Evolutionary conservation across 2,888 invertebrate species (phyloP).

Genomic region (Spicauda simplicius): DNA sequence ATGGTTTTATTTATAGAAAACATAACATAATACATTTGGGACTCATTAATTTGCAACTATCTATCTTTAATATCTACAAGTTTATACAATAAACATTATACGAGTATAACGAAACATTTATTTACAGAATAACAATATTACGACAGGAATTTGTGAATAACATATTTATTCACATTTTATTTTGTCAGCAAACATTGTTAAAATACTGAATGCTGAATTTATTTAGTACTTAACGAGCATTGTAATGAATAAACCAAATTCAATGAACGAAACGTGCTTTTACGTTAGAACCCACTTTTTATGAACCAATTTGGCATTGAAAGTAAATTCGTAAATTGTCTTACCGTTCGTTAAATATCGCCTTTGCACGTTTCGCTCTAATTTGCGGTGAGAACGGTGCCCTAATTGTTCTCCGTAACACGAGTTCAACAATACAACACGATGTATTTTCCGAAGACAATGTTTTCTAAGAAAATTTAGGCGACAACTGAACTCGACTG

Average conservation of each 20-base stretch:
- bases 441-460: conserved; percentile 11
- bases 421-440: conserved; percentile 14
- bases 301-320: too few relatives aligned
- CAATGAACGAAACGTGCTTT: too few relatives aligned
- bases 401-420: conserved; percentile 25
- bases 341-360: conserved; percentile 19
- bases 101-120: too few relatives aligned
- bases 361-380: conserved; percentile 22
- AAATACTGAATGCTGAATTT: neutral
- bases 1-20: too few relatives aligned
- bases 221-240: neutral
- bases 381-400: conserved; percentile 27
- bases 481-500: neutral
- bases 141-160: neutral
- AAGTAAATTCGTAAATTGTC: conserved; percentile 24
- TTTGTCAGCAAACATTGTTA: neutral
- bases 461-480: conserved; percentile 4
- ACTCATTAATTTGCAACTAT: too few relatives aligned
- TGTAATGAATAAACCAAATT: too few relatives aligned
- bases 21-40: too few relatives aligned
- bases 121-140: neutral
- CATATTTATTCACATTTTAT: neutral
- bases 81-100: too few relatives aligned
- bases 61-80: too few relatives aligned
- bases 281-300: too few relatives aligned